These are phyloP conservation scores for Nowickia ferox DNA, from an alignment of 2,888 invertebrate species.

Conservation along the genomic window DNA sequence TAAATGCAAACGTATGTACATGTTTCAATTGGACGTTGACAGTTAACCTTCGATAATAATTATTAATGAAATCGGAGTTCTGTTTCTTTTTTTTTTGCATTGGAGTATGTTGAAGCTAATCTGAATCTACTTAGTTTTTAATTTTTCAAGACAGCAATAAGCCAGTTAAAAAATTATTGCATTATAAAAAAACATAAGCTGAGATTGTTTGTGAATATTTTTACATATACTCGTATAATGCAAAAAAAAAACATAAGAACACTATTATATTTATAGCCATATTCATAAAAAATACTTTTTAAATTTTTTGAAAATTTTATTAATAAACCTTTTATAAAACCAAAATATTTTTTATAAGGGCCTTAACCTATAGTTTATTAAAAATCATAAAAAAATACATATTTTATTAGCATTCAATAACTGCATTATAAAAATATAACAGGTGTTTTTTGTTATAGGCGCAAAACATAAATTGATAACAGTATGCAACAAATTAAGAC, in stretches of 20 bases:
- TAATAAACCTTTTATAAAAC: too few relatives aligned
- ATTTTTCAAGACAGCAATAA: not conserved
- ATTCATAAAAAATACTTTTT: too few relatives aligned
- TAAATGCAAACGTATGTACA: not conserved
- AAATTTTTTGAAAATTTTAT: too few relatives aligned
- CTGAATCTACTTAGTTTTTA: not conserved
- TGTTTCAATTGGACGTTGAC: not conserved
- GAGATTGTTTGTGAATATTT: not conserved
- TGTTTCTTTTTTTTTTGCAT: not conserved
- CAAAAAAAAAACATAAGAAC: not conserved
- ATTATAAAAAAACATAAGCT: not conserved
- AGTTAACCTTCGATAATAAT: slow-evolving; percentile 21
- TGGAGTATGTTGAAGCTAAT: not conserved
- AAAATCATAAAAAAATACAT: too few relatives aligned
- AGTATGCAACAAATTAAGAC: too few relatives aligned
- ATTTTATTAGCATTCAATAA: too few relatives aligned
- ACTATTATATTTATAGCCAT: not conserved
- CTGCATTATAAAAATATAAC: too few relatives aligned
- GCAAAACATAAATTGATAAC: too few relatives aligned
- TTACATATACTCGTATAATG: not conserved
- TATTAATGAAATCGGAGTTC: not conserved
- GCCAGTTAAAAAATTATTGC: not conserved
- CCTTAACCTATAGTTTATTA: too few relatives aligned
- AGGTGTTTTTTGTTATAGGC: too few relatives aligned
- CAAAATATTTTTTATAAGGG: too few relatives aligned